phyloP scores from a whole-genome alignment of 2,888 invertebrate genomes.

The Julus scanicus region DNA sequence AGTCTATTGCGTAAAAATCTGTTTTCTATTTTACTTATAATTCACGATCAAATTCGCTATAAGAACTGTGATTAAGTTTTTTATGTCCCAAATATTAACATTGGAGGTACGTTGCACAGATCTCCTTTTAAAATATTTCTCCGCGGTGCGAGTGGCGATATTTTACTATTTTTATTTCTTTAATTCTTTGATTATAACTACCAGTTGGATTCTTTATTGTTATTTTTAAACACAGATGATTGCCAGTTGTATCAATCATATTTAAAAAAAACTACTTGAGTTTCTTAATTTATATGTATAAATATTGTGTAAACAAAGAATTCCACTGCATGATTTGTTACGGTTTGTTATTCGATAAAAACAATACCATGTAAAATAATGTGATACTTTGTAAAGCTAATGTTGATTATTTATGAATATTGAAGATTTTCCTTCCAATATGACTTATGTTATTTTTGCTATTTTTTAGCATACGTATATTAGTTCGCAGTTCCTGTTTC shows the following conservation, averaged over 20 bases:
- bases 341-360: not conserved
- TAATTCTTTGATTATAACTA: not conserved
- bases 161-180: not conserved
- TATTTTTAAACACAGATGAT: not conserved
- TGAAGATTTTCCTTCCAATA: not conserved
- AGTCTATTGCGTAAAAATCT: too few species aligned
- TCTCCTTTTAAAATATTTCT: too few species aligned
- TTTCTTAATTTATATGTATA: conserved; percentile 23
- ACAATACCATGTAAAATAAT: not conserved
- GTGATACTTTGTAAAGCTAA: conserved; percentile 35
- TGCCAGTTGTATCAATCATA: not conserved
- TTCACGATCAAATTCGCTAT: too few species aligned
- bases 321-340: not conserved
- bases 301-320: not conserved
- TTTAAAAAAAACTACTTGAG: not conserved
- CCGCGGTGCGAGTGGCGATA: not conserved
- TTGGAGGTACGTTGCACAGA: too few species aligned
- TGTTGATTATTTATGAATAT: conserved; percentile 35
- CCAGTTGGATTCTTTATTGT: not conserved
- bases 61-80: too few species aligned
- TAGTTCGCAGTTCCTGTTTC: too few species aligned
- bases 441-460: not conserved
- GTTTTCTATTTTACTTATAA: too few species aligned
- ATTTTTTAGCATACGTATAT: not conserved
- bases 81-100: too few species aligned